Percentiles rank a stretch among this genome's conserved stretches.
These are phyloP conservation scores for Oscheius sp. DNA, from an alignment of 2,888 invertebrate genomes.

Conservation along the genomic window DNA sequence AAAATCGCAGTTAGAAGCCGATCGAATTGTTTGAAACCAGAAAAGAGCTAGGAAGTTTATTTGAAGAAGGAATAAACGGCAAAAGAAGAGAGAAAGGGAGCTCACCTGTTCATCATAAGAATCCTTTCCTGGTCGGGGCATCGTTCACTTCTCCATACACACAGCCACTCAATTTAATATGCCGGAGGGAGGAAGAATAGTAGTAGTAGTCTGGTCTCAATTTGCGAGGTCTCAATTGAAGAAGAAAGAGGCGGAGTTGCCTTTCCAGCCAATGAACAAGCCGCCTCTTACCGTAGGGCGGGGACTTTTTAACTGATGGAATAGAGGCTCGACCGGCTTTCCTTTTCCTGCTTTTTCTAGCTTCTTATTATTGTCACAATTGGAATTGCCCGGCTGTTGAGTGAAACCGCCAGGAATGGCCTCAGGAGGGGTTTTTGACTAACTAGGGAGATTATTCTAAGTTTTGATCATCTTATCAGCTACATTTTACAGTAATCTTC, in stretches of 20 bases:
- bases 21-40: too few species aligned
- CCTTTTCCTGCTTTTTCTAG: background rate
- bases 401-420: too few species aligned
- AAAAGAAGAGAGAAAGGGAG: background rate
- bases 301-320: background rate
- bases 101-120: constrained; percentile 72
- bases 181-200: background rate
- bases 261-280: constrained; percentile 6
- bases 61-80: background rate
- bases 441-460: too few species aligned
- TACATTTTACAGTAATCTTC: background rate
- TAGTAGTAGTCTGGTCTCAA: constrained; percentile 27
- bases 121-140: constrained; percentile 73
- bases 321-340: background rate
- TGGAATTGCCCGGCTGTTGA: too few species aligned
- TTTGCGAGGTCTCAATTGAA: constrained; percentile 25
- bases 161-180: constrained; percentile 7
- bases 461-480: background rate
- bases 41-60: background rate
- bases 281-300: constrained; percentile 31
- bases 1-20: too few species aligned
- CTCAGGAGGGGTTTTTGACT: too few species aligned
- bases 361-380: background rate
- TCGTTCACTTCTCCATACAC: constrained; percentile 35
- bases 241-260: constrained; percentile 11